Evolutionary conservation across 2,113 vertebrate genomes (phyloP), one percentile per base, ranked within the genome.

Genomic region (Salvator merianae): DNA sequence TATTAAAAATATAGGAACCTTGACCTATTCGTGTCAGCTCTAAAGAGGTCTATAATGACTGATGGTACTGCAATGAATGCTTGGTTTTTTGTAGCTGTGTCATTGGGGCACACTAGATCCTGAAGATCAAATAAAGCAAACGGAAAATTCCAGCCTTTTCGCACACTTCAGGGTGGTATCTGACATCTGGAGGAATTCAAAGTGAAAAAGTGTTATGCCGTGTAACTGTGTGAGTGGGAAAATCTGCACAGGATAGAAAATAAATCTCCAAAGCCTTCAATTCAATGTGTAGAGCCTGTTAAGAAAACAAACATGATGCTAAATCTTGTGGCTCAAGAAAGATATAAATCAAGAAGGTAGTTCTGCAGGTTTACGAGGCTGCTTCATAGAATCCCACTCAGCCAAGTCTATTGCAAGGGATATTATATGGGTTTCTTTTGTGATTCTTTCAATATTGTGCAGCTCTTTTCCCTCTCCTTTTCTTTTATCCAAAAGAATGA

Each of bases 231-330:
- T 73, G 9, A 3, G 36, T 62, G 22, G 36, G 53, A 86, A 87
- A 82, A 70, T n/a, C 30, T 88, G 18, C 71, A 36, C 40, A 26
- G 13, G 73, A 28, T 80, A 26, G 18, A 73, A 7, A 24, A 83
- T 50, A 89, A 87, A 87, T 84, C 24, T 65, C 50, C 80, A 9
- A 86, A 85, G 24, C 80, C 75, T 88, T 84, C 55, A 63, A 79
- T 68, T 83, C 80, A 86, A 2, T 82, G 77, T 91, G 28, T 7
- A n/a, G 68, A 36, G 80, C 32, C 59, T 86, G 4, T 50, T 87
- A 79, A 10, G 81, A 87, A 88, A 87, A 85, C 36, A 14, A 77
- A 68, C 80, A 74, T 88, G 80, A 86, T 24, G 10, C 5, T 83
- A 88, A 79, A 76, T 34, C 75, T 6, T 12, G 34, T 59, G 63